phyloP scores from a whole-genome alignment of 2,888 invertebrate genomes.

The Rhogogaster chlorosoma region DNA sequence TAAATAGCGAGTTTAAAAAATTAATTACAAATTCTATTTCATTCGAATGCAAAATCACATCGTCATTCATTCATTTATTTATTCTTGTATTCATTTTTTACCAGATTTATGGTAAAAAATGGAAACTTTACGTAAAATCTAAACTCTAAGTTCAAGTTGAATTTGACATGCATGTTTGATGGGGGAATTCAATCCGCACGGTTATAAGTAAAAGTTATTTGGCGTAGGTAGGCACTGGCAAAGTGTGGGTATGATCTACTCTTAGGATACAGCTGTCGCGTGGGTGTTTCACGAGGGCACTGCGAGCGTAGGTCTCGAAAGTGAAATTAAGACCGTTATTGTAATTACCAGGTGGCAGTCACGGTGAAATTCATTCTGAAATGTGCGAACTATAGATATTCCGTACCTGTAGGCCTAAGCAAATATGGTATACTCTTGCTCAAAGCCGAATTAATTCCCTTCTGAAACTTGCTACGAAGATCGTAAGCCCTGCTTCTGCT shows the following conservation, averaged over 20 bases:
- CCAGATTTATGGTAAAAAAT: background rate
- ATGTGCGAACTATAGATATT: background rate
- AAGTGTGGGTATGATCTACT: background rate
- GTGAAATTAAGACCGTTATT: constrained; percentile 48
- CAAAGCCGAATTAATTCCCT: background rate
- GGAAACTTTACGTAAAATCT: background rate
- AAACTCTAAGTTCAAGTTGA: background rate
- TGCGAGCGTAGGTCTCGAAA: constrained; percentile 23
- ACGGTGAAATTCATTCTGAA: background rate
- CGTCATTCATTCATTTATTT: background rate
- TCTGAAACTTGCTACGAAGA: background rate
- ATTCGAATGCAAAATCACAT: background rate
- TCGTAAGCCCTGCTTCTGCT: background rate
- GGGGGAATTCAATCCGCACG: background rate
- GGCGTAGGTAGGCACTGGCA: background rate
- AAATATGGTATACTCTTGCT: background rate
- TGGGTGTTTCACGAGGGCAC: constrained; percentile 36
- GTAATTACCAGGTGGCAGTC: background rate
- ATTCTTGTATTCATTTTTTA: background rate
- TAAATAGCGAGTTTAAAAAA: background rate
- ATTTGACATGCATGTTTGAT: constrained; percentile 3
- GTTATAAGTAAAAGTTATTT: constrained; percentile 29
- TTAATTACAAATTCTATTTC: background rate
- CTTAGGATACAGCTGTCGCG: constrained; percentile 42
- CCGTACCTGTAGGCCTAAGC: too few relatives aligned